Base-by-base conservation (phyloP, 1,140 invertebrate species). In the Phenacoccus solenopsis region DNA sequence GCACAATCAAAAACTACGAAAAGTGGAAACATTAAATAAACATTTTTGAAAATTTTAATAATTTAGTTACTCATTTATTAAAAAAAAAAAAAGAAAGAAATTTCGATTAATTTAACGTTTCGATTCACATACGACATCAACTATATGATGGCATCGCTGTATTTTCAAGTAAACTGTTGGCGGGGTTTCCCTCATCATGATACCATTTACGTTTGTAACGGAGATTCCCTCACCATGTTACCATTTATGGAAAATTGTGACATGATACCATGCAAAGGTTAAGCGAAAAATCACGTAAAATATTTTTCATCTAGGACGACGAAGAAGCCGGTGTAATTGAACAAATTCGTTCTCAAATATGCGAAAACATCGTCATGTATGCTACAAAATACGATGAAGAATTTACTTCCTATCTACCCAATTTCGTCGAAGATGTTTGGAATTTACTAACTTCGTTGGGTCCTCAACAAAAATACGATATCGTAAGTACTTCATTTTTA, bases 301-400 rank as follows among this genome's bases (percentile, higher is more conserved):
- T 25, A 73, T 72, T 71, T 73, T 75, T 75, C 67, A 77, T 81
- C 69, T 76, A 90, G 81, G 89, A 91, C 74, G 90, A 93, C 72
- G 92, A 95, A 74, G 93, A 96, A 76, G 84, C 93, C 0, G 94
- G 94, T 13, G 80, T 97, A 0, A 81, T 97, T 73, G 95, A 98
- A 78, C 88, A 94, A 75, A 81, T 98, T 1, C 90, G 93, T 74
- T 93, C 94, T 0, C 94, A 98, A 82, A 89, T 98, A 20, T 98
- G 96, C 80, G 94, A 97, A 76, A 98, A 97, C 78, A 87, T 96
- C 16, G 85, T 90, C 1, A 81, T 99, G 28, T 99, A 98, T 80
- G 96, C 96, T 1, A 89, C 94, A 74, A 98, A 98, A 78, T 99
- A 98, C 77, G 93, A 96, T 78, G 96, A 98, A 80, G 96, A 98